Conservation (phyloP, 2,113 vertebrate genomes). For the Myanophis thanlyinensis region DNA sequence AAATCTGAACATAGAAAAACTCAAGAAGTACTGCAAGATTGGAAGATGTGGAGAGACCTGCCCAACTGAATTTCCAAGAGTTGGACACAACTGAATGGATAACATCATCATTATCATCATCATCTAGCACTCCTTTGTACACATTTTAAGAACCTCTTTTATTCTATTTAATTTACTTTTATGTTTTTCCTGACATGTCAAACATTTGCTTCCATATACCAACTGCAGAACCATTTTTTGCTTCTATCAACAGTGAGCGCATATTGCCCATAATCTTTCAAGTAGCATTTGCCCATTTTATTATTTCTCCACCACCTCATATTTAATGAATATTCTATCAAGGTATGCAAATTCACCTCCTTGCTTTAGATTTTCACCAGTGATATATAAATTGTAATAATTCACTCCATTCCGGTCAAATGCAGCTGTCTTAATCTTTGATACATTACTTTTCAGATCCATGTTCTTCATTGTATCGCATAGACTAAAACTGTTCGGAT, state of each 20-base stretch:
- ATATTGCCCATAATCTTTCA: no score
- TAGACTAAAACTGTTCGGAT: background rate
- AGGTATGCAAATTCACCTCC: background rate
- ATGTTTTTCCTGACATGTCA: background rate
- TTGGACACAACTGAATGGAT: no score
- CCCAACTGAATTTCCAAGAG: no score
- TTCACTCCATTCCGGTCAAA: background rate
- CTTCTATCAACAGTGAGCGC: no score
- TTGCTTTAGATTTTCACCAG: background rate
- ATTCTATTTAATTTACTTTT: background rate
- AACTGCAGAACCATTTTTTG: background rate
- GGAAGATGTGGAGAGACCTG: no score
- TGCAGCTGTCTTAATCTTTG: background rate
- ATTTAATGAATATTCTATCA: background rate
- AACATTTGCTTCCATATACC: background rate
- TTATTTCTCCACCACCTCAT: no score
- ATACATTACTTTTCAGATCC: background rate
- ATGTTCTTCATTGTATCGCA: background rate
- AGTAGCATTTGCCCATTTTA: no score
- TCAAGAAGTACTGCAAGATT: no score
- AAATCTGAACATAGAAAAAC: no score
- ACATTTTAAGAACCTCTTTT: background rate
- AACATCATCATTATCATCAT: no score
- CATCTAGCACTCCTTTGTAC: background rate
- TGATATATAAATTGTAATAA: background rate